A percentile compares a stretch with the other conserved stretches of the same genome.
These are phyloP conservation scores for Globicephala melas DNA, from an alignment of 2,113 vertebrate genomes.

Conservation along the genomic window DNA sequence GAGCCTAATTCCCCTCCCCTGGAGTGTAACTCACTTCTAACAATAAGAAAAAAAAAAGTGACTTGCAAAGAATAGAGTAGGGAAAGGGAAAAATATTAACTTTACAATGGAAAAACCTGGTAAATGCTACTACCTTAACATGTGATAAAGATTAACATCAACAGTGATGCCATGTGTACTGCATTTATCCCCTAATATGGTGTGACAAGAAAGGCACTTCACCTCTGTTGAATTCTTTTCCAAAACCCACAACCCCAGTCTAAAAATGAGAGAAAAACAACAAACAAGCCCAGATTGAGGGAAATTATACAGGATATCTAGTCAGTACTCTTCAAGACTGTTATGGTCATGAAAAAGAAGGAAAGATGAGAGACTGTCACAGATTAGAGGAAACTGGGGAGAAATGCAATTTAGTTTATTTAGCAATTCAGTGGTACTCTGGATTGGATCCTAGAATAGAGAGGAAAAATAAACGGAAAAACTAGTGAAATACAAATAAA, in stretches of 20 bases:
- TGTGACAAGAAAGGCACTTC: neutral
- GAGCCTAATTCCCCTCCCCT: too few species aligned
- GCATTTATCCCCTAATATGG: neutral
- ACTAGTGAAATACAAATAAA: constrained; percentile 14
- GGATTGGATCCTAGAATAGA: neutral
- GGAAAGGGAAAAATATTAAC: neutral
- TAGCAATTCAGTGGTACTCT: neutral
- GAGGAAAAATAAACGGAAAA: neutral
- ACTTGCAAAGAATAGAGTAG: neutral
- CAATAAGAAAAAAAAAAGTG: neutral
- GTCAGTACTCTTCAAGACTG: neutral
- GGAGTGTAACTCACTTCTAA: neutral
- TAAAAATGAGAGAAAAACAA: too few species aligned
- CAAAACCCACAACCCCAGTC: neutral
- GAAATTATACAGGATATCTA: too few species aligned
- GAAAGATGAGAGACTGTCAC: neutral
- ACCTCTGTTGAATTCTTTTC: neutral
- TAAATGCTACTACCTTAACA: neutral
- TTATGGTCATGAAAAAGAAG: neutral
- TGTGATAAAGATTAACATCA: neutral
- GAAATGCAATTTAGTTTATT: neutral
- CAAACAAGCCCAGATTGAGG: too few species aligned
- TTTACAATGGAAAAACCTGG: neutral
- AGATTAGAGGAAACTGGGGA: neutral
- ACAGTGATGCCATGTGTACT: neutral